Conservation (phyloP, 2,888 invertebrate species). For the Resseliella maxima region DNA sequence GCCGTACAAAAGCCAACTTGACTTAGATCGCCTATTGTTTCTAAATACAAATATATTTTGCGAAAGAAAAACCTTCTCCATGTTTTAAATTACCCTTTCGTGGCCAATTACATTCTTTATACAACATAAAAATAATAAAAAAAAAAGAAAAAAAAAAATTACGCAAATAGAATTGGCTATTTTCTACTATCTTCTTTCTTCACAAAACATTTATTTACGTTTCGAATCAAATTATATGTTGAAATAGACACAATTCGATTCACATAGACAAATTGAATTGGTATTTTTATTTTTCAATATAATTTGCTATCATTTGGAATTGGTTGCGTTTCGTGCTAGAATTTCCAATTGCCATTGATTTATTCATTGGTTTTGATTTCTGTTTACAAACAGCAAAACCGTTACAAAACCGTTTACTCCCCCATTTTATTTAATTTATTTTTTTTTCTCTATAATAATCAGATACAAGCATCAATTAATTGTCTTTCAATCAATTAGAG, state of each 20-base stretch:
- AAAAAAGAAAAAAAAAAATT: neutral
- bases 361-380: neutral
- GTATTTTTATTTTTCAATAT: neutral
- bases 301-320: conserved; percentile 20
- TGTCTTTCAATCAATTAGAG: neutral
- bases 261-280: neutral
- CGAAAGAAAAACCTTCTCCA: conserved; percentile 19
- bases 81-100: conserved; percentile 4
- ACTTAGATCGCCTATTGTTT: neutral
- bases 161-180: conserved; percentile 26
- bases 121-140: too few species aligned
- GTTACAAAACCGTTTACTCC: neutral
- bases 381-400: neutral
- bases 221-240: neutral
- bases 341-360: neutral
- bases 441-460: neutral
- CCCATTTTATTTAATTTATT: neutral
- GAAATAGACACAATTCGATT: conserved; percentile 9
- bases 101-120: neutral
- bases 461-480: too few species aligned
- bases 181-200: neutral
- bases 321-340: neutral
- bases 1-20: neutral
- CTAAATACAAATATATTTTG: neutral
- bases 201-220: neutral